Base-by-base conservation (phyloP, 2,113 vertebrate genomes). In the Mobula birostris region DNA sequence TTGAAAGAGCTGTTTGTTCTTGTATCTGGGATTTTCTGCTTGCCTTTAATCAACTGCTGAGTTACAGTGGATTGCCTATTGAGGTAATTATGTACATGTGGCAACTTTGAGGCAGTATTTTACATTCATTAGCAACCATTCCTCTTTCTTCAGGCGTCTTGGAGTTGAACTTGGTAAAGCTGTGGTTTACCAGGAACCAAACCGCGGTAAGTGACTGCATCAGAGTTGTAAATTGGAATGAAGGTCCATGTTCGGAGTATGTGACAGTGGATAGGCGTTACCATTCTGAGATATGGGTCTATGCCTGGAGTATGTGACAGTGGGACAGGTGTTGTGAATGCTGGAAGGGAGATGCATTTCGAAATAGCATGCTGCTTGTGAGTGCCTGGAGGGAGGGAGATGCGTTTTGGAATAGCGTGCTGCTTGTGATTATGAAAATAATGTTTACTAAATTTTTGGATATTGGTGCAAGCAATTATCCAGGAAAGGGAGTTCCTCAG, bases 141-240 rank as follows among this genome's bases (percentile, higher is more conserved):
- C 76, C 21, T 27, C 14, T 94, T 94, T 94, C 95, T 58, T 0
- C 94, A 99, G 99, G 95, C 97, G 99, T 77, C 98, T 99, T 0
- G 98, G 98, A 95, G 98, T 98, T 94, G 99, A 99, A 95, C 95
- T 99, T 96, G 99, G 99, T 27, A 99, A 99, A 94, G 98, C 99
- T 80, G 98, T 98, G 94, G 99, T 99, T 7, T 99, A 98, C 95
- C 99, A 99, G 95, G 99, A 99, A 95, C 98, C 98, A 4, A 99
- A 99, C 96, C 97, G 98, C 98, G 99, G 99, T 99, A 94, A 97
- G 96, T 17, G 27, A 11, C 83, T 29, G 2, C 27, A 9, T 61
- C 82, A 11, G 63, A 11, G 63, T 14, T 66, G 63, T 14, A 66
- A 8, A 66, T 66, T 66, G 7, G 63, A 5, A 66, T 66, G 14